A percentile compares a stretch with the other conserved stretches of the same genome.
phyloP scores from a whole-genome alignment of 2,797 vertebrate genomes.

The Diceros bicornis region DNA sequence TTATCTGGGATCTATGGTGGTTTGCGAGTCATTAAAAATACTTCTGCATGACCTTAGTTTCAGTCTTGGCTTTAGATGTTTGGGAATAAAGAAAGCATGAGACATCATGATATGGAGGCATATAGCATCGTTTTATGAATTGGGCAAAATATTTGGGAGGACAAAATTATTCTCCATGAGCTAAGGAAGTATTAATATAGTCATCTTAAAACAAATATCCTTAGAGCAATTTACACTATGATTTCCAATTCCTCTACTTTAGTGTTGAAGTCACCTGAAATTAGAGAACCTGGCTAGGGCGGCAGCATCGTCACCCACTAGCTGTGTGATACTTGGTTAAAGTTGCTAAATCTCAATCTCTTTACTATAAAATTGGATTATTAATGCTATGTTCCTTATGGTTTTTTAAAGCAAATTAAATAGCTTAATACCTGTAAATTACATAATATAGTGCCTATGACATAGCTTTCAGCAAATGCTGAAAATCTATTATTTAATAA shows the following conservation, averaged over 20 bases:
- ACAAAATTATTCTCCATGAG: neutral
- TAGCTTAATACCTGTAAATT: neutral
- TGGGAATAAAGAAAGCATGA: neutral
- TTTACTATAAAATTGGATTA: neutral
- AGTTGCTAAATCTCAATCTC: neutral
- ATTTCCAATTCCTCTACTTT: neutral
- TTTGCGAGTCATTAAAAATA: slow-evolving; percentile 9
- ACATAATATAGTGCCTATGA: neutral
- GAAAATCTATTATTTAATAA: neutral
- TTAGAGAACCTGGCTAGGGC: neutral
- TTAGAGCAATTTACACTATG: neutral
- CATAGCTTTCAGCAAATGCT: neutral
- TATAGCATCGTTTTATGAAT: slow-evolving; percentile 11
- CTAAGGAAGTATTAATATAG: neutral
- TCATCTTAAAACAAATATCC: neutral
- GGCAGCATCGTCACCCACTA: rapidly evolving
- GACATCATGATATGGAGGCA: neutral
- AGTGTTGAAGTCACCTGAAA: neutral
- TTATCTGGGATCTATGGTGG: neutral
- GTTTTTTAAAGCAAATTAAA: neutral
- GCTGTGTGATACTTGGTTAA: neutral
- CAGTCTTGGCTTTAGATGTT: neutral
- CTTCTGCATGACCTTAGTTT: neutral
- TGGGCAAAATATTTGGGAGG: neutral
- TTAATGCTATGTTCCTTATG: neutral